Percentiles rank a stretch among this genome's conserved stretches.
Evolutionary conservation across 2,113 vertebrate species (phyloP).

Genomic region (Abramis brama): DNA sequence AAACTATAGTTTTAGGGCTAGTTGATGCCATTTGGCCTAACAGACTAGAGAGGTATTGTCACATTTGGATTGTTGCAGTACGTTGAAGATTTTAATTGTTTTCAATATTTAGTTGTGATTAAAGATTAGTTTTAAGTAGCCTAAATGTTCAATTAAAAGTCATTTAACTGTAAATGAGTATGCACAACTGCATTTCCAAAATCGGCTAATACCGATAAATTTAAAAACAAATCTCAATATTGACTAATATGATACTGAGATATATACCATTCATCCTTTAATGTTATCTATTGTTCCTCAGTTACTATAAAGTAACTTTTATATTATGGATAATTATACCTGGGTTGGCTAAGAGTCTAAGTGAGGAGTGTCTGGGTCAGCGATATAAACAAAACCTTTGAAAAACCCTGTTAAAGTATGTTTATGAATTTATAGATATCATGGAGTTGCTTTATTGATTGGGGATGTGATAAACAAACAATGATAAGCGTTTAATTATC

Average conservation of each 20-base stretch:
- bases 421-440: not conserved
- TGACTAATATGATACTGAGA: not conserved
- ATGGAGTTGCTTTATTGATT: not conserved
- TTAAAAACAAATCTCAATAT: not conserved
- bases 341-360: constrained; percentile 1
- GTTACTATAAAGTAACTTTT: not conserved
- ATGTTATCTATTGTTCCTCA: not conserved
- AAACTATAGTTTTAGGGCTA: not conserved
- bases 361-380: not conserved
- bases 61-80: no score
- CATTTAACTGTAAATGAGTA: not conserved
- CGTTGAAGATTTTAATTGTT: no score
- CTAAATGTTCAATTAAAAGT: not conserved
- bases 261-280: not conserved
- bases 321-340: not conserved
- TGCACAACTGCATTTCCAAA: not conserved
- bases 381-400: not conserved
- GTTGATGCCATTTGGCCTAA: not conserved
- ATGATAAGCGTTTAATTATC: not conserved
- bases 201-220: not conserved
- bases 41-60: no score
- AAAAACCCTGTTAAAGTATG: not conserved
- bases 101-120: not conserved
- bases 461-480: not conserved
- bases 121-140: not conserved